Evolutionary conservation across 2,888 invertebrate genomes (phyloP).

Genomic region (Brachyopa scutellaris): DNA sequence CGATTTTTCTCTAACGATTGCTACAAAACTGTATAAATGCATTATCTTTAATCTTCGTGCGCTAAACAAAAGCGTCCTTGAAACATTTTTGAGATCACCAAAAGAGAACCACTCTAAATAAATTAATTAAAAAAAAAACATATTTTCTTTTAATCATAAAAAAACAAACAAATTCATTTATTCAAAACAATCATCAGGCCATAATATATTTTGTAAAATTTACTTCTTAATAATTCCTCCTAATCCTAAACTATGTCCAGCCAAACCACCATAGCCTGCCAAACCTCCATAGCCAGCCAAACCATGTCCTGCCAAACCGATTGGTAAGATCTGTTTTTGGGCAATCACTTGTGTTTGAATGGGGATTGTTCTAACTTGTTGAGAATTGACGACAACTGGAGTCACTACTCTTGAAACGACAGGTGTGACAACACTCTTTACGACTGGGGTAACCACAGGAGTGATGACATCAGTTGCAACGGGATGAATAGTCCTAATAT

Average conservation of each 20-base stretch:
- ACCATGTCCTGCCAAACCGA: not conserved
- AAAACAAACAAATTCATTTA: not conserved
- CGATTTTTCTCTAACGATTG: no score
- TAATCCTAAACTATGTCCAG: not conserved
- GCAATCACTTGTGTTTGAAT: not conserved
- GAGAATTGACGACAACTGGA: conserved; percentile 1
- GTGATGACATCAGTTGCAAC: conserved; percentile 22
- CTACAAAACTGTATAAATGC: no score
- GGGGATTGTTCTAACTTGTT: not conserved
- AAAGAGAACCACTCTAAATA: not conserved
- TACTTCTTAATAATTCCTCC: not conserved
- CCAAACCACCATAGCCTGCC: not conserved
- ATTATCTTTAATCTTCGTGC: no score
- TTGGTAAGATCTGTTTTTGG: not conserved
- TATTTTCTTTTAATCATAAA: no score
- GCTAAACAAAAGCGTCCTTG: no score
- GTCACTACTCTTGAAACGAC: conserved; percentile 2
- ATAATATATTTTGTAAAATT: no score
- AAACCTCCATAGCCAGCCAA: not conserved
- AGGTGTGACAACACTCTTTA: conserved; percentile 22
- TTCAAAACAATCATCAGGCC: not conserved
- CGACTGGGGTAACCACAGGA: conserved; percentile 23
- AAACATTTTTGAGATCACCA: no score
- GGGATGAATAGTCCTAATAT: conserved; percentile 13
- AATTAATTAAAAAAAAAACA: no score